Base-by-base conservation (phyloP, 2,113 vertebrate genomes). In the Upupa epops region DNA sequence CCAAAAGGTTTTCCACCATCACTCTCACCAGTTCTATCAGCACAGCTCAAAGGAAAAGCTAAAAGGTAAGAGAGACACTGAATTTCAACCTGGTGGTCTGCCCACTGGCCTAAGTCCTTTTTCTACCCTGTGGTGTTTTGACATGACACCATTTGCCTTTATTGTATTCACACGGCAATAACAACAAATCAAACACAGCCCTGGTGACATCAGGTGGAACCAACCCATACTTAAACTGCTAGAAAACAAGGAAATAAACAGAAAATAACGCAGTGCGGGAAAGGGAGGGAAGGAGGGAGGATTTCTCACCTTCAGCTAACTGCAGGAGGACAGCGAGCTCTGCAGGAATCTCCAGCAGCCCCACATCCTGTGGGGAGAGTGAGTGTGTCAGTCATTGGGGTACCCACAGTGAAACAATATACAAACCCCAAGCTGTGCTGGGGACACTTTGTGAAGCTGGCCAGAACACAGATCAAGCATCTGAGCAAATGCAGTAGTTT, bases 331-430 rank as follows among this genome's bases (percentile, higher is more conserved):
- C 97, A 6, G 98, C 98, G 58, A 99, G 97, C 80, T 99, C 98
- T 36, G 98, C 99, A 1, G 99, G 99, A 92, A 99, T 99, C 96
- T 99, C 98, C 95, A 99, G 95, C 92, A 97, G 95, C 29, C 98
- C 98, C 95, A 98, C 98, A 20, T 99, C 98, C 99, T 99, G 89
- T 10, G 31, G 48, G 51, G 75, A 73, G 31, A 89, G 45, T 4
- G 28, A 74, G 55, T 13, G 52, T 56, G 51, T 73, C 60, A 65
- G n/a, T 20, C 71, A 60, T 42, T 26, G 34, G 22, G 25, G 26
- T 65, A n/a, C 19, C 54, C 82, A 45, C 42, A 68, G 11, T 40
- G 54, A 45, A 61, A 46, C 8, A 56, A 24, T 54, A 11, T 5
- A 8, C 3, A 63, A 66, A 26, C 28, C 29, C 61, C 11, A 36